These are phyloP conservation scores for Tragelaphus oryx DNA, from an alignment of 2,797 vertebrate genomes.

Conservation along the genomic window DNA sequence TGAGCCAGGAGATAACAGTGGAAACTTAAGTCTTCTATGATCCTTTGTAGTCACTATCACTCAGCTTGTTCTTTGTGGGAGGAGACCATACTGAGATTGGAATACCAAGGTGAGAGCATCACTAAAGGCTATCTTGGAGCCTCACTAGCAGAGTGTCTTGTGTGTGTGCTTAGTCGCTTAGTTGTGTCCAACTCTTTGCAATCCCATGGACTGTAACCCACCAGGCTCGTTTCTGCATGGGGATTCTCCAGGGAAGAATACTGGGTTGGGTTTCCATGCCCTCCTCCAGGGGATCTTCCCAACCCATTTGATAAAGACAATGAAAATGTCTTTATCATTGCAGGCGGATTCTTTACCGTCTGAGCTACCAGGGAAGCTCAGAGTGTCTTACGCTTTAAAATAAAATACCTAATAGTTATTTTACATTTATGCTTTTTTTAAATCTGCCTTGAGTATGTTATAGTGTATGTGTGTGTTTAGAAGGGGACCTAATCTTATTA, in stretches of 20 bases:
- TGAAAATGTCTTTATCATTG: neutral
- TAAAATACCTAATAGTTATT: neutral
- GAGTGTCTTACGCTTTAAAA: neutral
- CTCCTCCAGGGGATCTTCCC: neutral
- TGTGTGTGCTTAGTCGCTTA: neutral
- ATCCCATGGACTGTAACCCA: neutral
- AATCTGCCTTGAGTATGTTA: neutral
- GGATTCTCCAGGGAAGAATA: neutral
- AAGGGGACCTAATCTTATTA: neutral
- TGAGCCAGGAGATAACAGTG: neutral
- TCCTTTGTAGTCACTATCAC: neutral
- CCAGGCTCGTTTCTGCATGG: neutral
- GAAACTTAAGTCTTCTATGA: neutral
- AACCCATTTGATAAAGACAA: neutral
- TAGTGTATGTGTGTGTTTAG: neutral
- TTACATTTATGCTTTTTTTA: neutral
- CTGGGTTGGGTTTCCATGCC: neutral
- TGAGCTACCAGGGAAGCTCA: neutral
- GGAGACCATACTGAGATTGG: neutral
- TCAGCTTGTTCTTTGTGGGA: neutral
- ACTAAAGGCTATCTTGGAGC: neutral
- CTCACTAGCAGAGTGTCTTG: neutral
- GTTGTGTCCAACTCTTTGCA: neutral
- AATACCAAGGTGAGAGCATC: too few relatives aligned
- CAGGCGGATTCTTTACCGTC: neutral